phyloP scores from a whole-genome alignment of 2,113 vertebrate species.

The Catharus bicknelli region DNA sequence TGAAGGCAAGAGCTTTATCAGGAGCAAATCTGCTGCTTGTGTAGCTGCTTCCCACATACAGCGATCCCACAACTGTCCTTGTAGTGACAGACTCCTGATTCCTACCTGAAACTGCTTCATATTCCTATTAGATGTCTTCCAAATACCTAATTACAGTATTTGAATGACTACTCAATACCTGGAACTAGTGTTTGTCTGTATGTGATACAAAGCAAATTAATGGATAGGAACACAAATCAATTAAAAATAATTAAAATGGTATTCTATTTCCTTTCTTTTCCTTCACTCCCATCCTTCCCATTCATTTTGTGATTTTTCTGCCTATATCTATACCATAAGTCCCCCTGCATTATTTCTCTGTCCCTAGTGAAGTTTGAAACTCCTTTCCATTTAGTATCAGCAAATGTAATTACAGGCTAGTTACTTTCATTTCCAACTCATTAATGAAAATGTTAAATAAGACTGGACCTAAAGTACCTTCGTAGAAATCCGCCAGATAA shows the following conservation, averaged over 20 bases:
- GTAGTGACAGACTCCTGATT: background rate
- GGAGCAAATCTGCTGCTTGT: background rate
- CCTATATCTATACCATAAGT: background rate
- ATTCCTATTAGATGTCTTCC: background rate
- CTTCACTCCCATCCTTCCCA: background rate
- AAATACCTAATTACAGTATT: background rate
- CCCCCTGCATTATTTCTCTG: background rate
- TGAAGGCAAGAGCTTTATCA: background rate
- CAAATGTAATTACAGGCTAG: conserved; percentile 50
- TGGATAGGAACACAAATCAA: conserved; percentile 25
- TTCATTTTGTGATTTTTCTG: conserved; percentile 14
- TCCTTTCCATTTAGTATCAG: conserved; percentile 51
- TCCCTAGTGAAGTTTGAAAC: conserved; percentile 27
- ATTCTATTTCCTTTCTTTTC: conserved; percentile 21
- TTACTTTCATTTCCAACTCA: conserved; percentile 40
- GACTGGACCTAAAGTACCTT: background rate
- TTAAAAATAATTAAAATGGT: conserved; percentile 3
- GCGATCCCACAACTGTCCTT: background rate
- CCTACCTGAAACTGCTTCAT: background rate
- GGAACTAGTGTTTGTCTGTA: background rate
- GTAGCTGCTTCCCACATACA: background rate
- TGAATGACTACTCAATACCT: background rate
- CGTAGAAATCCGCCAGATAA: conserved; percentile 12
- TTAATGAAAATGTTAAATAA: conserved; percentile 50
- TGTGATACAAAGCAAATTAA: conserved; percentile 8